A percentile compares a stretch with the other conserved stretches of the same genome.
These are phyloP conservation scores for Cephalopachus bancanus DNA, from an alignment of 2,797 vertebrate species.

Conservation along the genomic window DNA sequence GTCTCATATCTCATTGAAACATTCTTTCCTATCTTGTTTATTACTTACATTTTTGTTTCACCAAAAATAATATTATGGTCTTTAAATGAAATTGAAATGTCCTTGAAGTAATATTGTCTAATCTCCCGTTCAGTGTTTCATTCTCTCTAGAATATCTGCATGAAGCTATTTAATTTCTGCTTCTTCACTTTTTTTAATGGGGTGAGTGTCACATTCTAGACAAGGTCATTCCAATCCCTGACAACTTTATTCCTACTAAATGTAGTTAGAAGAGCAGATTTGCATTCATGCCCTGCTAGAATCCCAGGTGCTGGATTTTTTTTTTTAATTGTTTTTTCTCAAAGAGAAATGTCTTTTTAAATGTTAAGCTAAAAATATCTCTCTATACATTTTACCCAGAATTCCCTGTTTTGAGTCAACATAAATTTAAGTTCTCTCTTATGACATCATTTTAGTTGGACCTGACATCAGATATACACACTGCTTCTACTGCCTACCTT, in stretches of 20 bases:
- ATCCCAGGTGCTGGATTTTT: background rate
- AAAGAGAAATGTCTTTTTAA: background rate
- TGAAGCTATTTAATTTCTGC: background rate
- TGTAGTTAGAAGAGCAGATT: background rate
- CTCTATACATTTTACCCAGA: background rate
- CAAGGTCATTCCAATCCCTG: background rate
- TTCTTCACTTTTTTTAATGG: background rate
- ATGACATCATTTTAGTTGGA: background rate
- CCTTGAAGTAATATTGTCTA: background rate
- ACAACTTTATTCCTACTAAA: background rate
- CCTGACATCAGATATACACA: background rate
- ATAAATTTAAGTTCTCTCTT: background rate
- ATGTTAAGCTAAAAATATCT: constrained; percentile 8
- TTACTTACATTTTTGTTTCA: background rate
- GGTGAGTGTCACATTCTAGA: background rate
- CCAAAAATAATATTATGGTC: background rate
- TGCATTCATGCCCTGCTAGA: background rate
- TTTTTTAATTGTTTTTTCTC: background rate
- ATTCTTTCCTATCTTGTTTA: background rate
- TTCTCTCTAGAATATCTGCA: background rate
- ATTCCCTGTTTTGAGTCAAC: background rate
- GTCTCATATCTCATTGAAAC: background rate
- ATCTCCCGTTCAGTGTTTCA: background rate
- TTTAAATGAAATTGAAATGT: background rate
- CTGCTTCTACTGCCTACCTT: too few species aligned